Conservation (phyloP, 1,140 invertebrate genomes). For the Orussus abietinus region DNA sequence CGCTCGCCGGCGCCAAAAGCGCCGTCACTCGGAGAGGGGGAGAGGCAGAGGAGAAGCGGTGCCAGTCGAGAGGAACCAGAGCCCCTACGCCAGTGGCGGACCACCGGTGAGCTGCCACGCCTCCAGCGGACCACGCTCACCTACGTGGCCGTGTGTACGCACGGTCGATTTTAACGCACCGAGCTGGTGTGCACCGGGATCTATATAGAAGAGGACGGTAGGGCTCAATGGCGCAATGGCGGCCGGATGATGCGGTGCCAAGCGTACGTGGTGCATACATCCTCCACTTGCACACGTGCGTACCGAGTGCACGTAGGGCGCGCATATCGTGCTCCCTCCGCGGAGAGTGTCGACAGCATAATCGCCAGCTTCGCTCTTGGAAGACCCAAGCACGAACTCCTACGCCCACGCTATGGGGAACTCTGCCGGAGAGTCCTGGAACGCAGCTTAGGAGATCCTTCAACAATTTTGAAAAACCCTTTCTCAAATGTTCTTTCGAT, state of each 20-base stretch:
- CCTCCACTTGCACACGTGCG: no score
- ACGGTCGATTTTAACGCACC: conserved; percentile 37
- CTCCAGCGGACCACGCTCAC: conserved; percentile 31
- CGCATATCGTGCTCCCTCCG: conserved; percentile 7
- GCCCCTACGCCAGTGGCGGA: conserved; percentile 44
- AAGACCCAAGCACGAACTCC: conserved; percentile 28
- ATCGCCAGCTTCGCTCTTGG: conserved; percentile 35
- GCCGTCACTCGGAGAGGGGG: no score
- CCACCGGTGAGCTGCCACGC: conserved; percentile 49
- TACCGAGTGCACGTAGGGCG: no score
- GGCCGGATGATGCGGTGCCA: conserved; percentile 28
- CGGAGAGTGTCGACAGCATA: conserved; percentile 45
- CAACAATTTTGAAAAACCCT: no score
- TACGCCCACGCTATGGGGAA: conserved; percentile 27
- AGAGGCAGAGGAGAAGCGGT: conserved; percentile 19
- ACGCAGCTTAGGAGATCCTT: no score
- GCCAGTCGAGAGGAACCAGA: conserved; percentile 16
- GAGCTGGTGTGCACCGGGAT: conserved; percentile 30
- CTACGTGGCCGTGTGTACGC: conserved; percentile 25
- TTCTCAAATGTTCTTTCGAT: no score
- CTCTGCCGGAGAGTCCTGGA: background rate
- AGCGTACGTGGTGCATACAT: conserved; percentile 23
- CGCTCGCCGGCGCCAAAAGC: no score
- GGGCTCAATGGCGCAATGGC: conserved; percentile 28
- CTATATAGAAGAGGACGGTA: conserved; percentile 28